Evolutionary conservation across 2,113 vertebrate species (phyloP).

Genomic region (Eclectus roratus): DNA sequence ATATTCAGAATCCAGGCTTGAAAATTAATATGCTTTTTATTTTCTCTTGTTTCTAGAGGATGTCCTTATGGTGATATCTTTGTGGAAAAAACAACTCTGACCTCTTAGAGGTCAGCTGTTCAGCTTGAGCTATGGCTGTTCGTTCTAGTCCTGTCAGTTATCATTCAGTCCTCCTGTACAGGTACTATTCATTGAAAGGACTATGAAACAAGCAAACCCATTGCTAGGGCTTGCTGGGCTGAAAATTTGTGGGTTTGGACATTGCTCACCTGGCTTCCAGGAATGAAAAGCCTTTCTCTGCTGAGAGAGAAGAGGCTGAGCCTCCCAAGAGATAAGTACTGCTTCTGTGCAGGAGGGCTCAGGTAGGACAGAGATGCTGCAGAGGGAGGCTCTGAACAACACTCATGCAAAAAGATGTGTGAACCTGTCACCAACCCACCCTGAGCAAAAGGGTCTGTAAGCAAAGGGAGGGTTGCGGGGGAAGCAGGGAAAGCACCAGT

Average conservation of each 20-base stretch:
- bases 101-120: background rate
- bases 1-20: background rate
- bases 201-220: rapidly evolving
- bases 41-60: background rate
- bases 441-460: background rate
- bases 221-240: background rate
- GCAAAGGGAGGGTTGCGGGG: too few relatives aligned
- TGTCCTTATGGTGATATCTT: background rate
- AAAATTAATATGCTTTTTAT: background rate
- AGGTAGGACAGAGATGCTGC: background rate
- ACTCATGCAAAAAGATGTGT: background rate
- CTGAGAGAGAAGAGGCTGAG: background rate
- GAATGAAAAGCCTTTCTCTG: background rate
- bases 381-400: background rate
- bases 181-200: background rate
- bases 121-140: background rate
- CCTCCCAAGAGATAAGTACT: background rate
- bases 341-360: background rate
- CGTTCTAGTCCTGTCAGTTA: background rate
- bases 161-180: background rate
- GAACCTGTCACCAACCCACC: background rate
- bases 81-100: background rate
- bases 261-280: background rate
- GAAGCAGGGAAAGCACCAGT: background rate
- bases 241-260: background rate